Conservation (phyloP, 2,888 invertebrate species). For the Hemistola chrysoprasaria region DNA sequence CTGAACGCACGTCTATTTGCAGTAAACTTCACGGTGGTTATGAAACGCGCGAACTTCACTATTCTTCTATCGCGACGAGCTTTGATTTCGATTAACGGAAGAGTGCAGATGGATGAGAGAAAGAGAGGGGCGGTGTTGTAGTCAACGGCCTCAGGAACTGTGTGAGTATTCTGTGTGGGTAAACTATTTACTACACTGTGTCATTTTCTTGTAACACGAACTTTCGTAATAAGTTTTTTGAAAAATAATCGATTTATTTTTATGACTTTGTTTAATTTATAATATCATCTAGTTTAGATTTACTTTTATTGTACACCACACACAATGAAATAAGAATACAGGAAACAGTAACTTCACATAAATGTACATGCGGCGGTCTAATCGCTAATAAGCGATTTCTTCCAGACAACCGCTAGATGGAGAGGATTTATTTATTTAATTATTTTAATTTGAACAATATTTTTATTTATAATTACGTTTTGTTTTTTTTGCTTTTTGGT, state of each 20-base stretch:
- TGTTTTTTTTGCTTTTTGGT: too few species aligned
- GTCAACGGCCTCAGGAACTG: conserved; percentile 77
- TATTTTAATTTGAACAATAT: too few species aligned
- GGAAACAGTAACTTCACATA: too few species aligned
- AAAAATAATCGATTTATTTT: too few species aligned
- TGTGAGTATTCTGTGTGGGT: conserved; percentile 61
- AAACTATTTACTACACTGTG: conserved; percentile 62
- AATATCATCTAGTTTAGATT: too few species aligned
- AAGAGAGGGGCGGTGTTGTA: conserved; percentile 55
- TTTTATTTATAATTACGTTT: too few species aligned
- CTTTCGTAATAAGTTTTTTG: conserved; percentile 33
- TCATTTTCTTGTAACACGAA: conserved; percentile 48
- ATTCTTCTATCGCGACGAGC: conserved; percentile 73
- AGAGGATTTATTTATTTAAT: too few species aligned
- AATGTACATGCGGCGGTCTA: too few species aligned
- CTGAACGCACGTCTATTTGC: conserved; percentile 54
- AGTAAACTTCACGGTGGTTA: conserved; percentile 54
- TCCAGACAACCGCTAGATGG: too few species aligned
- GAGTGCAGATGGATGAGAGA: conserved; percentile 65
- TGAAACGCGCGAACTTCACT: conserved; percentile 59
- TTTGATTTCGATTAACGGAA: conserved; percentile 82
- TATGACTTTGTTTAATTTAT: conserved; percentile 11
- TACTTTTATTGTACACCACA: too few species aligned
- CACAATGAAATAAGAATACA: too few species aligned
- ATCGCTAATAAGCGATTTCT: too few species aligned